Evolutionary conservation across 2,113 vertebrate species (phyloP).

Genomic region (Lagenorhynchus albirostris): DNA sequence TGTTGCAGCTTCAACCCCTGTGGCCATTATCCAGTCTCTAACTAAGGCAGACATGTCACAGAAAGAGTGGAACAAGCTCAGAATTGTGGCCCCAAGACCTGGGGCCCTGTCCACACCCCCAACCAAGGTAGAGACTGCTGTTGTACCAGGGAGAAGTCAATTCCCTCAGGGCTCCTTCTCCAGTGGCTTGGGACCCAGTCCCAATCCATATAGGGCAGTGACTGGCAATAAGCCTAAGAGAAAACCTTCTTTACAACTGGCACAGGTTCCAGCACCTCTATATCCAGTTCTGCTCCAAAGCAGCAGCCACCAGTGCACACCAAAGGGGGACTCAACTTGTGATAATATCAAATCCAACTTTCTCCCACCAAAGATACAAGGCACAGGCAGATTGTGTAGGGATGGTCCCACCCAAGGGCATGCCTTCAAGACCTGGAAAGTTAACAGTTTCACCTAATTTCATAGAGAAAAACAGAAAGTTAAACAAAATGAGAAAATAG

Average conservation of each 20-base stretch:
- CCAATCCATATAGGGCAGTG: background rate
- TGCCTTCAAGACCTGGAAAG: background rate
- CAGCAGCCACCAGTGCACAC: background rate
- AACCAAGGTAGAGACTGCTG: background rate
- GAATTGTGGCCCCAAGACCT: background rate
- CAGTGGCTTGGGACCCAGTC: background rate
- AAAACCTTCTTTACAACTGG: background rate
- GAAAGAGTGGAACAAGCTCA: background rate
- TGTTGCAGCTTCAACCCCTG: background rate
- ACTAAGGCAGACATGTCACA: background rate
- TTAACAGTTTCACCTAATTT: background rate
- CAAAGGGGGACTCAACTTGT: background rate
- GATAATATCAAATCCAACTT: too few relatives aligned
- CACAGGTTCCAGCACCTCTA: too few relatives aligned
- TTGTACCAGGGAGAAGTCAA: background rate
- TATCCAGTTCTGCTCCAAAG: too few relatives aligned
- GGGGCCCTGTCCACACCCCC: background rate
- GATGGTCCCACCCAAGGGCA: background rate
- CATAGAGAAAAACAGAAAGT: too few relatives aligned
- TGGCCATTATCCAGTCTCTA: background rate
- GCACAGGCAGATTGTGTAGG: background rate
- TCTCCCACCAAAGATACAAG: too few relatives aligned
- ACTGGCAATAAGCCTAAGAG: too few relatives aligned
- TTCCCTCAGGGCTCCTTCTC: background rate
- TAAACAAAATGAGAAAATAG: too few relatives aligned